Evolutionary conservation across 1,140 invertebrate genomes (phyloP).

Genomic region (Doryteuthis pealeii): DNA sequence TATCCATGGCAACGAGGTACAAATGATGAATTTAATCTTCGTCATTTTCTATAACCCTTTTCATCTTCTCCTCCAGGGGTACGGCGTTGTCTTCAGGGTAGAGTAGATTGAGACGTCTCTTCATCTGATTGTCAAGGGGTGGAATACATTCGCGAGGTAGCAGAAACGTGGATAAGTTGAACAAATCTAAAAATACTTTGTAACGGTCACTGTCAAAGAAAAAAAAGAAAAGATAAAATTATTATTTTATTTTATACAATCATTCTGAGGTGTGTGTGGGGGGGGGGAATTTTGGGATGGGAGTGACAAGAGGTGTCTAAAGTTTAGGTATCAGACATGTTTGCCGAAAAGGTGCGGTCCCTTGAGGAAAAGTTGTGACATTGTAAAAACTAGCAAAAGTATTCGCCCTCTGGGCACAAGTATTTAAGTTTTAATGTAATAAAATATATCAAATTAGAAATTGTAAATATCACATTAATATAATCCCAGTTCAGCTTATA

Average conservation of each 20-base stretch:
- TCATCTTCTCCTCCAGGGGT: not conserved
- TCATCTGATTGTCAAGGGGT: slow-evolving; percentile 77
- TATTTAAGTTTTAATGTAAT: too few relatives aligned
- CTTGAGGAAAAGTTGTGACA: too few relatives aligned
- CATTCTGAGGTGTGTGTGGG: too few relatives aligned
- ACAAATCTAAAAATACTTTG: slow-evolving; percentile 97
- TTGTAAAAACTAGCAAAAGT: too few relatives aligned
- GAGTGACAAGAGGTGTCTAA: too few relatives aligned
- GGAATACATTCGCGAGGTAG: slow-evolving; percentile 91
- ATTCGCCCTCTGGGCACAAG: too few relatives aligned
- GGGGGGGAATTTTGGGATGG: not conserved
- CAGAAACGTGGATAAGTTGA: slow-evolving; percentile 95
- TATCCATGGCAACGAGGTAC: too few relatives aligned
- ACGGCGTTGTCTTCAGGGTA: slow-evolving; percentile 25
- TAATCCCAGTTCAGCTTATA: too few relatives aligned
- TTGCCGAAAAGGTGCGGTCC: too few relatives aligned
- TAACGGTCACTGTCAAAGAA: slow-evolving; percentile 83
- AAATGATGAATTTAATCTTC: not conserved
- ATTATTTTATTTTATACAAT: not conserved
- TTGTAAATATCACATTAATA: too few relatives aligned
- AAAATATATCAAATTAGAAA: too few relatives aligned
- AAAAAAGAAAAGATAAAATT: slow-evolving; percentile 14
- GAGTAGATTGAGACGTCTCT: slow-evolving; percentile 47
- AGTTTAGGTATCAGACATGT: too few relatives aligned
- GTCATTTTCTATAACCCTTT: not conserved